phyloP scores from a whole-genome alignment of 2,888 invertebrate species.

The Bombylius major region DNA sequence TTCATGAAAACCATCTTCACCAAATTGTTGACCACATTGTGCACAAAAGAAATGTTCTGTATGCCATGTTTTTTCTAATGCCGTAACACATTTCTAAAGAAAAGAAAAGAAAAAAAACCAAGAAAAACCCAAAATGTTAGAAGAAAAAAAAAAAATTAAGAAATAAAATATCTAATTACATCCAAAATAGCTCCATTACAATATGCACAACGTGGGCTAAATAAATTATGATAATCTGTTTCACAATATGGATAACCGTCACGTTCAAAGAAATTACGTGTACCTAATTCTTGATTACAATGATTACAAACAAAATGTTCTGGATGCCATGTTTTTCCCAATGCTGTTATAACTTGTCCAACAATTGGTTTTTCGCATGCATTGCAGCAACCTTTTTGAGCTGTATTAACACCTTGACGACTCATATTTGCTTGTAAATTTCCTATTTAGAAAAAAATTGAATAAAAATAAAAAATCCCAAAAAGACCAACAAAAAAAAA shows the following conservation, averaged over 20 bases:
- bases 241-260: slow-evolving; percentile 97
- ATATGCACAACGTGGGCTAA: slow-evolving; percentile 96
- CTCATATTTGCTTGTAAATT: slow-evolving; percentile 89
- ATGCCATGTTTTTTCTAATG: slow-evolving; percentile 95
- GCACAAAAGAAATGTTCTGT: slow-evolving; percentile 98
- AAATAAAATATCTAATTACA: slow-evolving; percentile 41
- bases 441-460: slow-evolving; percentile 14
- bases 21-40: slow-evolving; percentile 93
- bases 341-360: slow-evolving; percentile 84
- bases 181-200: slow-evolving; percentile 98
- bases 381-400: slow-evolving; percentile 98
- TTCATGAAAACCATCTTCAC: slow-evolving; percentile 97
- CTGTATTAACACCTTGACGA: slow-evolving; percentile 95
- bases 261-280: slow-evolving; percentile 96
- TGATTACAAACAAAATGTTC: slow-evolving; percentile 98
- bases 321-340: slow-evolving; percentile 98
- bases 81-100: slow-evolving; percentile 94
- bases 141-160: slow-evolving; percentile 35
- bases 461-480: neutral
- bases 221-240: slow-evolving; percentile 94
- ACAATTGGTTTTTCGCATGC: slow-evolving; percentile 99
- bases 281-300: slow-evolving; percentile 92
- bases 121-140: neutral
- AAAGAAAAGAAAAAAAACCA: slow-evolving; percentile 12
- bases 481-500: no score